Percentiles rank a stretch among this genome's conserved stretches.
Conservation (phyloP, 37 sponge, comb jelly and placozoan species). For the Haliclona indistincta region DNA sequence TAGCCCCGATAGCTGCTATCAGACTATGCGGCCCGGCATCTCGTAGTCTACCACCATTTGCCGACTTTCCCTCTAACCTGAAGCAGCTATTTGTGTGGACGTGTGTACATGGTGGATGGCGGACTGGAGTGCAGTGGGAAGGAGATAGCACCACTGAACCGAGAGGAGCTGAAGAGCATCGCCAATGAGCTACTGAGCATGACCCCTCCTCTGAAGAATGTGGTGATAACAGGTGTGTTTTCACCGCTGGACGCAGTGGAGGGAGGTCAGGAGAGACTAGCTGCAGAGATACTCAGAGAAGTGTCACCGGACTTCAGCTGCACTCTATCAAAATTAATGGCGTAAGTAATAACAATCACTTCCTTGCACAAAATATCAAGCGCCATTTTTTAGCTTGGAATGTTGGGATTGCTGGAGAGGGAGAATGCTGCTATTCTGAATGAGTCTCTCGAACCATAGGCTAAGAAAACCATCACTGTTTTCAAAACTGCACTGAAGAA, state of each 20-base stretch:
- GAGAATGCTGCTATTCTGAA: conserved; percentile 89
- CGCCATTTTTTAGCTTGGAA: conserved; percentile 42
- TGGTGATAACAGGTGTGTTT: conserved; percentile 78
- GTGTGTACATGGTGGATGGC: conserved; percentile 53
- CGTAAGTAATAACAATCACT: no score
- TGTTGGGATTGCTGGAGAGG: conserved; percentile 77
- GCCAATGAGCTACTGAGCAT: conserved; percentile 15
- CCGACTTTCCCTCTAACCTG: conserved; percentile 72
- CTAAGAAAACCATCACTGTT: conserved; percentile 48
- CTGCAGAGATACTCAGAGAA: conserved; percentile 33
- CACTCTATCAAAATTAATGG: conserved; percentile 75
- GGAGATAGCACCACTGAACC: conserved; percentile 30
- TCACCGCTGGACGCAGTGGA: conserved; percentile 51
- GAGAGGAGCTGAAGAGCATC: conserved; percentile 34
- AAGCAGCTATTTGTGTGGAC: background rate
- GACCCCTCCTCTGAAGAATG: conserved; percentile 42
- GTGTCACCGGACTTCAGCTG: conserved; percentile 40
- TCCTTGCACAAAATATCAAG: background rate
- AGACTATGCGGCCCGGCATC: conserved; percentile 76
- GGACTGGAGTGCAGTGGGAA: conserved; percentile 61
- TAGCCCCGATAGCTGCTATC: conserved; percentile 64
- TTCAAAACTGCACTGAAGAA: conserved; percentile 60
- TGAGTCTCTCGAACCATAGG: conserved; percentile 74
- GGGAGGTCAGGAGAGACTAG: conserved; percentile 52
- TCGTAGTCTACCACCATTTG: conserved; percentile 72